Conservation (phyloP, 2,888 invertebrate species). For the Pristionchus maxplancki region DNA sequence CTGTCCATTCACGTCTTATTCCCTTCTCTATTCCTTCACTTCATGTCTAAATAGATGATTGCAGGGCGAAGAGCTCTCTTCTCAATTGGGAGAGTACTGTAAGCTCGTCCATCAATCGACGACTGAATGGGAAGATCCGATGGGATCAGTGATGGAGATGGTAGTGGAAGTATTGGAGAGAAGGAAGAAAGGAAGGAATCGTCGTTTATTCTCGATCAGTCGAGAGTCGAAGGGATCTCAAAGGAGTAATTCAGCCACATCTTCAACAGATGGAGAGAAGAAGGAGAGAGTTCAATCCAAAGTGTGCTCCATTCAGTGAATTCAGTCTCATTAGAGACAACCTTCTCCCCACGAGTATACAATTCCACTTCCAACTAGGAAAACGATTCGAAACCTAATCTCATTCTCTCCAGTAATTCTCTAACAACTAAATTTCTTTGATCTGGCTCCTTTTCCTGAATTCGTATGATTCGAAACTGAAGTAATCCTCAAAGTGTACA, state of each 20-base stretch:
- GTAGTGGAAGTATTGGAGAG: slow-evolving; percentile 23
- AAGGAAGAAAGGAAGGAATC: slow-evolving; percentile 41
- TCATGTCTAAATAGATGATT: neutral
- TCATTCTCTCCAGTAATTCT: neutral
- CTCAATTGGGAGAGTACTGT: slow-evolving; percentile 27
- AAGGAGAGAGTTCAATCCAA: slow-evolving; percentile 18
- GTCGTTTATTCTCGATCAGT: slow-evolving; percentile 8
- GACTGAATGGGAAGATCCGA: neutral
- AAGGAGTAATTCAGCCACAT: neutral
- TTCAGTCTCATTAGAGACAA: slow-evolving; percentile 13
- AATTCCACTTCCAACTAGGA: neutral
- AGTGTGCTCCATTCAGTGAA: slow-evolving; percentile 43
- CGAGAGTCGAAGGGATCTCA: slow-evolving; percentile 7
- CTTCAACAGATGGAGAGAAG: slow-evolving; percentile 32
- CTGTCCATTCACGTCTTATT: neutral
- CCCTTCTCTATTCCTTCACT: neutral
- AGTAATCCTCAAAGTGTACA: neutral
- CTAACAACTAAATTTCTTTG: neutral
- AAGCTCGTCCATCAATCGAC: neutral
- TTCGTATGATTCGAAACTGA: neutral
- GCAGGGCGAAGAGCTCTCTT: slow-evolving; percentile 24
- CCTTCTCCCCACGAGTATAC: neutral
- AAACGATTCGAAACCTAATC: neutral
- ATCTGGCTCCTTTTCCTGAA: neutral
- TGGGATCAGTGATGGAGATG: slow-evolving; percentile 9